Evolutionary conservation across 2,888 invertebrate species (phyloP), one percentile per base, ranked within the genome.

Genomic region (Caenorhabditis plicata): DNA sequence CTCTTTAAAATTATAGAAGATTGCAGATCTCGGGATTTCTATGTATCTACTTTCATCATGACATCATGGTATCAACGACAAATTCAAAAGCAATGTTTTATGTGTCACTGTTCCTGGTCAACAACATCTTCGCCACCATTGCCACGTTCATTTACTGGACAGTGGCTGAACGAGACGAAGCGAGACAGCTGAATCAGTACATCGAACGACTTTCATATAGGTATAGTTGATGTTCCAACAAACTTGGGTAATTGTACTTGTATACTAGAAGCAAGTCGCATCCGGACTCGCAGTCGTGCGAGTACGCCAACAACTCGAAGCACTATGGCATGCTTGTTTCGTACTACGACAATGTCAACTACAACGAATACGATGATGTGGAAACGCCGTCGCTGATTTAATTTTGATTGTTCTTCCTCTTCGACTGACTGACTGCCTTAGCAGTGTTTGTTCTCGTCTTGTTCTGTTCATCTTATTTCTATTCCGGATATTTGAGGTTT

Each of bases 111-210:
- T 47, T 47, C 22, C 15, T 47, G 27, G 31, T 31, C 4, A 47
- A 47, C 39, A 47, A 47, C 39, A 23, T 47, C 13, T 47, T 47
- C 26, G 39, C 47, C 5, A 27, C 27, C 4, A 11, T 47, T 27
- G 36, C 39, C 15, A 13, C 47, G 27, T 38, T 47, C 20, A 17
- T 36, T 27, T 47, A 47, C 25, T 47, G 47, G 47, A 9, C 19
- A 3, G 8, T 47, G 9, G 22, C 20, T 9, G 47, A 47, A 29
- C 47, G 38, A 4, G 23, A 42, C 13, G 42, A 42, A 13, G n/a
- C n/a, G n/a, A 19, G 8, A 2, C 4, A 5, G 36, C n/a, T n/a
- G n/a, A n/a, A n/a, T n/a, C n/a, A n/a, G n/a, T n/a, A n/a, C n/a
- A n/a, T n/a, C n/a, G n/a, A n/a, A n/a, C n/a, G n/a, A n/a, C n/a